phyloP scores from a whole-genome alignment of 2,113 vertebrate genomes.

The Ceratotherium simum region DNA sequence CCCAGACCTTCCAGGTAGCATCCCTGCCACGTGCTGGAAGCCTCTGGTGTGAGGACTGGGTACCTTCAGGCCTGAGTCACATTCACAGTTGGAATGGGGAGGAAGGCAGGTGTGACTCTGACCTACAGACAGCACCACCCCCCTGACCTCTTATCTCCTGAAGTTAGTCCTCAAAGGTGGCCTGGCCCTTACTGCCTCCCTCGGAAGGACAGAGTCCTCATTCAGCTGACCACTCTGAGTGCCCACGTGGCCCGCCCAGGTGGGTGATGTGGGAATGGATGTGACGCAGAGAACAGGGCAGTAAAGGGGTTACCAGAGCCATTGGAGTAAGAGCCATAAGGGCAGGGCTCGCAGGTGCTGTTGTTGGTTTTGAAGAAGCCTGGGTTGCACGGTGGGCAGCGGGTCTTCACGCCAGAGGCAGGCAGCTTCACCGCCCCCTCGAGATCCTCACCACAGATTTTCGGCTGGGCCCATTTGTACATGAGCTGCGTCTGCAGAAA shows the following conservation, averaged over 20 bases:
- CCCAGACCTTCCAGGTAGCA: neutral
- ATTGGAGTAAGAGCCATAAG: slow-evolving; percentile 91
- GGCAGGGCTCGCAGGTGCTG: slow-evolving; percentile 92
- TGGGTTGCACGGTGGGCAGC: slow-evolving; percentile 96
- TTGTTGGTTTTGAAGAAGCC: slow-evolving; percentile 92
- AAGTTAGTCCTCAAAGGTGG: neutral
- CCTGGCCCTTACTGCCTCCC: neutral
- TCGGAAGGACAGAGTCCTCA: neutral
- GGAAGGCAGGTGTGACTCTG: neutral
- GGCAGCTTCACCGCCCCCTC: slow-evolving; percentile 89
- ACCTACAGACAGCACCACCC: neutral
- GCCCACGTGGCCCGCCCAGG: accelerated
- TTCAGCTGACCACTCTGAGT: neutral
- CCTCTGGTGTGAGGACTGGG: neutral
- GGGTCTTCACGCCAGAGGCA: slow-evolving; percentile 89
- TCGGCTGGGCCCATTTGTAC: slow-evolving; percentile 98
- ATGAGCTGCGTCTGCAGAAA: slow-evolving; percentile 93
- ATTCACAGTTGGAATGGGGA: neutral
- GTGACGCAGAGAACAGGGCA: accelerated
- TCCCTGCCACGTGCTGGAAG: neutral
- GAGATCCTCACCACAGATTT: slow-evolving; percentile 92
- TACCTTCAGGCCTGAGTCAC: neutral
- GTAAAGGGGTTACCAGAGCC: slow-evolving; percentile 90
- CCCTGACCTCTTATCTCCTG: neutral
- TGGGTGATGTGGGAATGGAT: accelerated